Evolutionary conservation across 2,888 invertebrate species (phyloP), one percentile per base, ranked within the genome.

Genomic region (Nomada fucata): DNA sequence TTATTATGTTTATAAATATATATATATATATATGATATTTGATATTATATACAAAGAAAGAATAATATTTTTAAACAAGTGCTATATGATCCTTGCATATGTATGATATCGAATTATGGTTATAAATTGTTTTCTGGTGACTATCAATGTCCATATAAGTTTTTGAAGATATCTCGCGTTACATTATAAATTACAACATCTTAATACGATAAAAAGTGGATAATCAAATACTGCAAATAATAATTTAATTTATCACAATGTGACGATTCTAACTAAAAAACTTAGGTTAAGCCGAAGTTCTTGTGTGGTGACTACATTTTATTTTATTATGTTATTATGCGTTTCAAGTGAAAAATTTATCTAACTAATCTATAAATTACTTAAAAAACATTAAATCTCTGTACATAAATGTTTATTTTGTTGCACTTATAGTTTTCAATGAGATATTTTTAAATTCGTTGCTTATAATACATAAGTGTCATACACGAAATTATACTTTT

Each of bases 221-320:
- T 61, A 52, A 26, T 29, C 23, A 52, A 15, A 60, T 13, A 13
- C 26, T 75, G 47, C 4, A 36, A 29, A 47, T 59, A 50, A 73
- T 55, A 36, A 42, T 29, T 36, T 2, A 53, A n/a, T 53, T 65
- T 60, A 15, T 42, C 36, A 0, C 11, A 50, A 42, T 61, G 29
- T 3, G 1, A 36, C 2, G 55, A 53, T 53, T 11, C 42, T 44
- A 18, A 55, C 2, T 53, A 42, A 42, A 11, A 53, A 29, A 64
- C 15, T 47, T 50, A 81, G 74, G 74, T 81, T 73, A 74, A 18
- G 13, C 23, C 57, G 11, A 63, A 52, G 15, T 57, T 63, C n/a
- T n/a, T 47, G 50, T 47, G 29, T n/a, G 55, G 68, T 42, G n/a
- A n/a, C n/a, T 68, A 23, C 15, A 53, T n/a, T 11, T 50, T 26